A percentile compares a stretch with the other conserved stretches of the same genome.
Evolutionary conservation across 2,888 invertebrate genomes (phyloP).

Genomic region (Lysandra coridon): DNA sequence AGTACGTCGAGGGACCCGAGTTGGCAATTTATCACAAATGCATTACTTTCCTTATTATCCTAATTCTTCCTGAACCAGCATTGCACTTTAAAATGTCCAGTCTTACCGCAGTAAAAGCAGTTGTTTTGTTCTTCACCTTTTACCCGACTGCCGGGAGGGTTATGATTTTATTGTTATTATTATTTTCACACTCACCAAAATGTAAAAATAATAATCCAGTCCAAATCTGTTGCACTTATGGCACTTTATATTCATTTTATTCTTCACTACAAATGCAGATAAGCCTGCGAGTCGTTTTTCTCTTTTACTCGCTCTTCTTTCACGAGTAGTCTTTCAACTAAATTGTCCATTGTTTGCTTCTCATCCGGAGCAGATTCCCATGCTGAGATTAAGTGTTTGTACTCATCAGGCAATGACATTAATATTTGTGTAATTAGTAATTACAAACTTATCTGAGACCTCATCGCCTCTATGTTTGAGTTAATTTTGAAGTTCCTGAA

Average conservation of each 20-base stretch:
- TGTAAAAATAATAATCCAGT: constrained; percentile 20
- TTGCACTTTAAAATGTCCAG: constrained; percentile 30
- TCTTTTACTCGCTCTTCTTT: constrained; percentile 41
- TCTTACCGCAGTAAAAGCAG: constrained; percentile 31
- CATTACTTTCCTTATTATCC: constrained; percentile 28
- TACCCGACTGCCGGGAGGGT: too few species aligned
- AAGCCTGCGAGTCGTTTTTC: constrained; percentile 25
- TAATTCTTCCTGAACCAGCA: constrained; percentile 29
- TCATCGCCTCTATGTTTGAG: constrained; percentile 44
- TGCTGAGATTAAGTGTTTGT: constrained; percentile 50
- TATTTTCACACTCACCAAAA: constrained; percentile 31
- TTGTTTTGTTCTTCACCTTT: constrained; percentile 16
- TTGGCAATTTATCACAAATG: constrained; percentile 30
- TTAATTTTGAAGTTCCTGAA: constrained; percentile 42
- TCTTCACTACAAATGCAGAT: constrained; percentile 14
- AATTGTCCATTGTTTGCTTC: constrained; percentile 39
- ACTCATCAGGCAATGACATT: constrained; percentile 46
- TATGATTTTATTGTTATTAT: constrained; percentile 23
- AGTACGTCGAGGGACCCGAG: too few species aligned
- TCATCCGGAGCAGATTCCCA: constrained; percentile 44
- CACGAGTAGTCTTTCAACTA: constrained; percentile 40
- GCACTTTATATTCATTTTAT: constrained; percentile 30
- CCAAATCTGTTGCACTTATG: constrained; percentile 32
- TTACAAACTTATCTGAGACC: constrained; percentile 43
- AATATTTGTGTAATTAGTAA: constrained; percentile 48